phyloP scores from a whole-genome alignment of 2,113 vertebrate genomes.

The Lasiurus cinereus region DNA sequence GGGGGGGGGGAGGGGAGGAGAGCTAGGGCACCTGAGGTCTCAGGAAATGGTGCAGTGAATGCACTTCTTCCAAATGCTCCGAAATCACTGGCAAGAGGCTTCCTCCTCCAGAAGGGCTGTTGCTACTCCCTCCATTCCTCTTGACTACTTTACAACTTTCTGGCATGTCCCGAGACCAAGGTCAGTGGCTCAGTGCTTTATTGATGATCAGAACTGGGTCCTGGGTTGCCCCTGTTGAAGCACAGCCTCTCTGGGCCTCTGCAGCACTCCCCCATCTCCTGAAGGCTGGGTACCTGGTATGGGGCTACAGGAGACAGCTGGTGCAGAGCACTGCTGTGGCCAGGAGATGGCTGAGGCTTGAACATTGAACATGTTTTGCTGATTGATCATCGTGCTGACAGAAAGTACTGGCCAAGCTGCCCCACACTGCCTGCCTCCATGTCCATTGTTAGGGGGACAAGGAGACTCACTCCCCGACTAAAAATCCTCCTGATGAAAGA shows the following conservation, averaged over 20 bases:
- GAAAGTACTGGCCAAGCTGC: not conserved
- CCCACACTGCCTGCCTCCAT: not conserved
- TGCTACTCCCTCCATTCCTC: not conserved
- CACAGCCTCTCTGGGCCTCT: not conserved
- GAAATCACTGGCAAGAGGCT: not conserved
- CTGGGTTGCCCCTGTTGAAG: not conserved
- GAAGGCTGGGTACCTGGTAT: not conserved
- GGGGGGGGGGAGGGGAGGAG: rapidly evolving
- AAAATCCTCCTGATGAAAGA: not conserved
- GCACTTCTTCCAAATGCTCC: not conserved
- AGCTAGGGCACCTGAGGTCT: not conserved
- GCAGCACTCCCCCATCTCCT: not conserved
- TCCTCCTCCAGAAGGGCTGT: not conserved
- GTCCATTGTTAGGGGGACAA: not conserved
- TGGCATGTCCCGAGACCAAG: not conserved
- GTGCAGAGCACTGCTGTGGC: not conserved
- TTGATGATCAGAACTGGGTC: not conserved
- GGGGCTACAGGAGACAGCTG: not conserved
- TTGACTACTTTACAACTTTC: not conserved
- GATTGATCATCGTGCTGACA: not conserved
- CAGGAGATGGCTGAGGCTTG: not conserved
- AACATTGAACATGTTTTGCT: not conserved
- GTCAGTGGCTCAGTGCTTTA: not conserved
- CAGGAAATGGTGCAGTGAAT: not conserved
- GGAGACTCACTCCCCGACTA: not conserved